These are phyloP conservation scores for Macrotrachela quadricornifera DNA, from an alignment of 1,140 invertebrate species.

Conservation along the genomic window DNA sequence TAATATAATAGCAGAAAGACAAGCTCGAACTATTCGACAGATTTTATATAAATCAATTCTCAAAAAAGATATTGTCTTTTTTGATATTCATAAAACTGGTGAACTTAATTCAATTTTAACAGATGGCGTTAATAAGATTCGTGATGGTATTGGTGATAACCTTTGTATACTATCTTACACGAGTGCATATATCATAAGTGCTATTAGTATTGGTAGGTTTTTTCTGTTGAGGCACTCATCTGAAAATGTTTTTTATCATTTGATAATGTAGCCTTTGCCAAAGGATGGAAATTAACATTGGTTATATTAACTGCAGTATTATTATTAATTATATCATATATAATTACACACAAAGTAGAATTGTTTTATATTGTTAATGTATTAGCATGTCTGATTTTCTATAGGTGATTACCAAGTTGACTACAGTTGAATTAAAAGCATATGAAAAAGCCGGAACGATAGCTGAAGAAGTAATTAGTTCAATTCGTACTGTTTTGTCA, in stretches of 20 bases:
- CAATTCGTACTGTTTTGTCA: constrained; percentile 6
- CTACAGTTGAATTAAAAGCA: neutral
- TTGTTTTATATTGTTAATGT: too few species aligned
- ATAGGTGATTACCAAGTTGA: too few species aligned
- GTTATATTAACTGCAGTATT: neutral
- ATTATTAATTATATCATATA: constrained; percentile 1
- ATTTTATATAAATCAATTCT: constrained; percentile 47
- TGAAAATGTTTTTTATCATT: too few species aligned
- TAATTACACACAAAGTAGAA: too few species aligned
- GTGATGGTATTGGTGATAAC: constrained; percentile 73
- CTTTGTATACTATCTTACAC: constrained; percentile 46
- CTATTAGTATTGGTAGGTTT: constrained; percentile 16
- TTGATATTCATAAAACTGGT: constrained; percentile 61
- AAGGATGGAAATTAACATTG: constrained; percentile 7
- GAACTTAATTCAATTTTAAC: constrained; percentile 60
- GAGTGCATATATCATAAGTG: constrained; percentile 17
- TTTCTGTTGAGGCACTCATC: too few species aligned
- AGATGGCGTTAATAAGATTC: constrained; percentile 56
- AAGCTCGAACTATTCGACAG: constrained; percentile 16
- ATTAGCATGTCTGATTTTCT: too few species aligned
- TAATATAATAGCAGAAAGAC: constrained; percentile 18
- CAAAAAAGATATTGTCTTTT: constrained; percentile 76
- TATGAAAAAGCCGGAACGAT: constrained; percentile 2
- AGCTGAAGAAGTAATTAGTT: constrained; percentile 4
- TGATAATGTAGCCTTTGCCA: neutral